phyloP scores from a whole-genome alignment of 1,140 invertebrate genomes.

The Bombus sibiricus region DNA sequence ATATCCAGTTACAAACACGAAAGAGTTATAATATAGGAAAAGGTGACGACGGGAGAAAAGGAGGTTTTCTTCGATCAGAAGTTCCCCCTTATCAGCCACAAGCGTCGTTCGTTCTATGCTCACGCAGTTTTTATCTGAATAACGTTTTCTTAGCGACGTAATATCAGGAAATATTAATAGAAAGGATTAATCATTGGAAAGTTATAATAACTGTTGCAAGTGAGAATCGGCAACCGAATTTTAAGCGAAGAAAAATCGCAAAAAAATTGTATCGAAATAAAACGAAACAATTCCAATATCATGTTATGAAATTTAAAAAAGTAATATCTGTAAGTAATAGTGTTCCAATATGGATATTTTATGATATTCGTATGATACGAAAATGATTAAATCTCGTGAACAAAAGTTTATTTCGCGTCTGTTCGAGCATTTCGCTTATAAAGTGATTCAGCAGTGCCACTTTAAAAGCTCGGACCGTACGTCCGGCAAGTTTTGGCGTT shows the following conservation, averaged over 20 bases:
- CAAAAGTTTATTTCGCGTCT: neutral
- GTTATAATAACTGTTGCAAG: neutral
- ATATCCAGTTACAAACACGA: constrained; percentile 26
- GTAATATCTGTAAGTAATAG: neutral
- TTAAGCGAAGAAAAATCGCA: neutral
- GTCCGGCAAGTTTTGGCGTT: constrained; percentile 48
- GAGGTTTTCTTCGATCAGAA: constrained; percentile 28
- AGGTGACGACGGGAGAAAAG: constrained; percentile 35
- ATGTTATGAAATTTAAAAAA: neutral
- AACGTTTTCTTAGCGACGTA: constrained; percentile 16
- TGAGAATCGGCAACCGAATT: neutral
- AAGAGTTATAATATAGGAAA: constrained; percentile 40
- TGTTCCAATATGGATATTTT: neutral
- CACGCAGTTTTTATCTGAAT: neutral
- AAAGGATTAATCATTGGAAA: constrained; percentile 5
- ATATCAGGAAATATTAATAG: constrained; percentile 19
- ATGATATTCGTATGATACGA: neutral
- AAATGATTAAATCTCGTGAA: too few relatives aligned
- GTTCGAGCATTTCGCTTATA: neutral
- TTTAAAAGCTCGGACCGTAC: constrained; percentile 54
- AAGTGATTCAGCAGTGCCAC: constrained; percentile 47
- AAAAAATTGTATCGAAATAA: neutral
- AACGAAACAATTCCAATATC: neutral
- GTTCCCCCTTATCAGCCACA: constrained; percentile 28
- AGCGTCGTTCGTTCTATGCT: constrained; percentile 13